Base-by-base conservation (phyloP, 2,113 vertebrate species). In the Nycticorax nycticorax region DNA sequence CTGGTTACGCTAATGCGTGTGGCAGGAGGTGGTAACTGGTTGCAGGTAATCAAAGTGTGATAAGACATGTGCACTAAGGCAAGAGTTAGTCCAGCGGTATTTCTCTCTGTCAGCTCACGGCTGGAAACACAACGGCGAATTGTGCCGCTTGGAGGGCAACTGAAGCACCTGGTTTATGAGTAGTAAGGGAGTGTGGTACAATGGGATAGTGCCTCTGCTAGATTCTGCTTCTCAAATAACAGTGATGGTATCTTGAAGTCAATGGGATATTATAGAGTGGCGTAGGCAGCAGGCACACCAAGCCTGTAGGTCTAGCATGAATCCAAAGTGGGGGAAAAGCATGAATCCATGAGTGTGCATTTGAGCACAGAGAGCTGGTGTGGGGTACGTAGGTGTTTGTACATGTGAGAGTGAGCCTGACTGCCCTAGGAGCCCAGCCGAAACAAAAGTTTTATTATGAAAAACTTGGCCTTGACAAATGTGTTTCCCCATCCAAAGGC, bases 11-110 rank as follows among this genome's bases (percentile, higher is more conserved):
- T 53, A 64, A 85, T 26, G 24, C n/a, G 41, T 90, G 96, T 91
- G 93, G 93, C 97, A 96, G 96, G 95, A 93, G 91, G 39, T 91
- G 94, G 95, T 78, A 96, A 95, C 80, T 85, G 89, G 83, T 90
- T 95, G 72, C 91, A 96, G 90, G 94, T 94, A 93, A 95, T 91
- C 75, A 41, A 33, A 35, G 89, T 88, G 37, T 92, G 89, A 85
- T 81, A 97, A 95, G 88, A 92, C 50, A 15, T 7, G 7, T 84
- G 85, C 73, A 78, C 22, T 84, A 27, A 88, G 95, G 91, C 88
- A 72, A 30, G 63, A 52, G 76, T 86, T 97, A 90, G 86, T 88
- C 89, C 95, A 94, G 62, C 59, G 32, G 28, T 75, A 91, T 96
- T 94, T 97, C 91, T 85, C 88, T 92, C 64, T 94, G 55, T 81